Evolutionary conservation across 2,797 vertebrate species (phyloP), one percentile per base, ranked within the genome.

Genomic region (Numenius phaeopus): DNA sequence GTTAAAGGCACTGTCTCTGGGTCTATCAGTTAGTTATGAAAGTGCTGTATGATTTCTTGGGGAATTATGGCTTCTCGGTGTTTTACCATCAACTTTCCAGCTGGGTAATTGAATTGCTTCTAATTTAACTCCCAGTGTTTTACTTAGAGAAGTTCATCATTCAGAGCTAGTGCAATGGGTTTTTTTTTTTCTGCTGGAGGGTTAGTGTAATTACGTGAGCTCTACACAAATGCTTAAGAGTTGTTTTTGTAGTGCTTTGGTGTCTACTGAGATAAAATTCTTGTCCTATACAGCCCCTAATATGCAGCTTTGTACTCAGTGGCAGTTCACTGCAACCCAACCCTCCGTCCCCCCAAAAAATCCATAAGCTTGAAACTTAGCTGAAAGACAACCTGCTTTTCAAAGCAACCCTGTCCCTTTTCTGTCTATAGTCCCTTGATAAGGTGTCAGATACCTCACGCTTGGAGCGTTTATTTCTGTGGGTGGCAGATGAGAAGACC

Each of bases 91-190:
- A 88, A 7, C 69, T 88, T 93, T 81, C 34, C 72, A 86, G 24
- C 46, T 82, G 70, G 42, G 27, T 61, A 64, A 15, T 57, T 79
- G 54, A 15, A 4, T 66, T 72, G 44, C 49, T 84, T 69, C 49
- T 62, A 16, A 58, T 76, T 79, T 83, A 62, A 44, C 40, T 81
- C 30, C 44, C 26, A 64, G 29, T 39, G 29, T 42, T 85, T 80
- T 73, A 39, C 26, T 66, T 89, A 55, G 75, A 26, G 5, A 58
- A 70, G 27, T 65, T 83, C 67, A 61, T 46, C 26, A 14, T 84
- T 42, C 39, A 32, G n/a, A 1, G 0, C 12, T 67, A 47, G 29
- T 39, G 49, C 46, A 52, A 0, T 5, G 70, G 3, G 0, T 26
- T 57, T 27, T 55, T 55, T 22, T 79, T 65, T 59, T 69, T 13